Evolutionary conservation across 1,140 invertebrate species (phyloP), one percentile per base, ranked within the genome.

Genomic region (Fopius arisanus): DNA sequence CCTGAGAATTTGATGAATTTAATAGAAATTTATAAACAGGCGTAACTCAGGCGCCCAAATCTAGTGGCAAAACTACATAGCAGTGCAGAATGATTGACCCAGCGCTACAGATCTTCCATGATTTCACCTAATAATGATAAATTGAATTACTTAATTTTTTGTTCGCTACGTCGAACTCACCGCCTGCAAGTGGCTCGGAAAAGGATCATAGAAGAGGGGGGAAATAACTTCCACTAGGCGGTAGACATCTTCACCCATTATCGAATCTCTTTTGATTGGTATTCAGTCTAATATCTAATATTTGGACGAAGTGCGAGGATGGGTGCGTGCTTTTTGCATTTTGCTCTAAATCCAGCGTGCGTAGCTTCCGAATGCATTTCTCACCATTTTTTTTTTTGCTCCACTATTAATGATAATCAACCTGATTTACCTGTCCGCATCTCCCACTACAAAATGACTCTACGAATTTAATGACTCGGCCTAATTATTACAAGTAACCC

Each of bases 301-400:
- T 82, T 83, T 84, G 83, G 83, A 84, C 82, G 79, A 83, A 84
- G 81, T 84, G 81, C 83, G 75, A 83, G 82, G 83, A 84, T 84
- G 81, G 81, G 80, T 83, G 80, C 78, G 82, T 83, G 81, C 80
- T 79, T 81, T n/a, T 81, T 67, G n/a, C 28, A 19, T 26, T 65
- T 65, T 33, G 28, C 29, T 63, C 41, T 67, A 73, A 72, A 70
- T 59, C 28, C 41, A 73, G 67, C 72, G 74, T 75, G 74, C 69
- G 23, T 66, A 70, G 62, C 68, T 54, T 70, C 29, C 54, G 59
- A 67, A 70, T 37, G 51, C 40, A 37, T 70, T 12, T 29, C 6
- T 16, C 43, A 72, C 6, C 16, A 19, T 48, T 66, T 72, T 66
- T 37, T 40, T 23, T 70, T 21, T 43, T 12, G n/a, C n/a, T n/a